A percentile compares a stretch with the other conserved stretches of the same genome.
Evolutionary conservation across 2,888 invertebrate genomes (phyloP).

Genomic region (Julus scanicus): DNA sequence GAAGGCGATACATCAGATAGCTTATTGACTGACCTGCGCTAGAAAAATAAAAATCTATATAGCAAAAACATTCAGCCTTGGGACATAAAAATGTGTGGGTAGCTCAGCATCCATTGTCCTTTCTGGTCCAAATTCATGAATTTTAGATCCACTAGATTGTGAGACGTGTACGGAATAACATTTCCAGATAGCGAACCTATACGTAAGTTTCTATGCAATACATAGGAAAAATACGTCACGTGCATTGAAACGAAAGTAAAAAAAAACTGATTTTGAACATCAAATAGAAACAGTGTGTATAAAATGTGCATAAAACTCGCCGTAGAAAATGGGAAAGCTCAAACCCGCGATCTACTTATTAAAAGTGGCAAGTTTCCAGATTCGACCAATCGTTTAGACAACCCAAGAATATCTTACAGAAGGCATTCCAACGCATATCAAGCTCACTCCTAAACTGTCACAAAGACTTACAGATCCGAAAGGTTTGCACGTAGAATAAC

Average conservation of each 20-base stretch:
- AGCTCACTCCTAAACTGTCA: neutral
- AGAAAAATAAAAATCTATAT: neutral
- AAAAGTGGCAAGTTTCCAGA: constrained; percentile 42
- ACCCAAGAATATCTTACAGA: neutral
- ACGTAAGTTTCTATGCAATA: neutral
- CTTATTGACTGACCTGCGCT: constrained; percentile 30
- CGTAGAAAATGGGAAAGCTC: neutral
- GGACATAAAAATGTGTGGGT: constrained; percentile 24
- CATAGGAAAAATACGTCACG: constrained; percentile 12
- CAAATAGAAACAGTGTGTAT: constrained; percentile 31
- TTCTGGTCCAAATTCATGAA: constrained; percentile 47
- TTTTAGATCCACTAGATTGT: constrained; percentile 49
- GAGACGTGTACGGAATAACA: constrained; percentile 48
- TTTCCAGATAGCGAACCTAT: neutral
- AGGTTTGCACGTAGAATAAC: neutral
- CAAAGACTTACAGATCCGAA: neutral
- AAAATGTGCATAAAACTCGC: constrained; percentile 28
- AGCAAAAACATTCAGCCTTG: constrained; percentile 22
- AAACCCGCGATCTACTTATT: constrained; percentile 10
- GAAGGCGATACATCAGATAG: constrained; percentile 29
- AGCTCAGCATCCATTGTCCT: constrained; percentile 46
- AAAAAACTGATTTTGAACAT: neutral
- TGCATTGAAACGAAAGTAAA: neutral
- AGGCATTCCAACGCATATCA: neutral
- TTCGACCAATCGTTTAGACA: constrained; percentile 30